Evolutionary conservation across 2,888 invertebrate genomes (phyloP).

Genomic region (Drosophila sordidula): DNA sequence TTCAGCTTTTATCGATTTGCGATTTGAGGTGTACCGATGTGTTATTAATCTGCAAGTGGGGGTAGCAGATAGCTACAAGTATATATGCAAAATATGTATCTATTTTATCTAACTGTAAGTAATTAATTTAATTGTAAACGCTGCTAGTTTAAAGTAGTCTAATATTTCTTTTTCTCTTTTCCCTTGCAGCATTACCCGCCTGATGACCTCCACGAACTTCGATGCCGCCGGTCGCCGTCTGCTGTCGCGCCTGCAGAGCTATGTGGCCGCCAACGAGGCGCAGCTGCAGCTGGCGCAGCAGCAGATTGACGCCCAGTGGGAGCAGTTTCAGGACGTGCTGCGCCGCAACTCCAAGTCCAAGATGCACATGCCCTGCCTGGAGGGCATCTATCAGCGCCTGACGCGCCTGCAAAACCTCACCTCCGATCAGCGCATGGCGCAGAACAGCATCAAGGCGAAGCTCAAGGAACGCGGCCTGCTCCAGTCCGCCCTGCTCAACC

Average conservation of each 20-base stretch:
- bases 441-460: slow-evolving; percentile 83
- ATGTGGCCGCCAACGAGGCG: slow-evolving; percentile 90
- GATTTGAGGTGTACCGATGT: no score
- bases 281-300: slow-evolving; percentile 90
- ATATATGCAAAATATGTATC: no score
- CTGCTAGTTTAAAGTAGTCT: no score
- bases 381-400: slow-evolving; percentile 92
- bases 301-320: slow-evolving; percentile 92
- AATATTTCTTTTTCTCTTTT: no score
- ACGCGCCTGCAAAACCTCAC: slow-evolving; percentile 90
- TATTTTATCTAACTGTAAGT: no score
- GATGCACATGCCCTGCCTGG: slow-evolving; percentile 88
- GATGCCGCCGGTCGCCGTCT: slow-evolving; percentile 86
- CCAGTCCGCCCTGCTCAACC: slow-evolving; percentile 46
- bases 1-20: no score
- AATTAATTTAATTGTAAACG: no score
- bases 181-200: slow-evolving; percentile 72
- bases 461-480: slow-evolving; percentile 79
- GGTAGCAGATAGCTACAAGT: no score
- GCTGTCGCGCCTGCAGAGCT: slow-evolving; percentile 89
- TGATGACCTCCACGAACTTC: slow-evolving; percentile 73
- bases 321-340: slow-evolving; percentile 87
- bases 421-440: slow-evolving; percentile 86
- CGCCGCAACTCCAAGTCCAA: slow-evolving; percentile 84
- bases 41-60: no score